phyloP scores from a whole-genome alignment of 2,113 vertebrate species.

The Plecturocebus donacophilus region DNA sequence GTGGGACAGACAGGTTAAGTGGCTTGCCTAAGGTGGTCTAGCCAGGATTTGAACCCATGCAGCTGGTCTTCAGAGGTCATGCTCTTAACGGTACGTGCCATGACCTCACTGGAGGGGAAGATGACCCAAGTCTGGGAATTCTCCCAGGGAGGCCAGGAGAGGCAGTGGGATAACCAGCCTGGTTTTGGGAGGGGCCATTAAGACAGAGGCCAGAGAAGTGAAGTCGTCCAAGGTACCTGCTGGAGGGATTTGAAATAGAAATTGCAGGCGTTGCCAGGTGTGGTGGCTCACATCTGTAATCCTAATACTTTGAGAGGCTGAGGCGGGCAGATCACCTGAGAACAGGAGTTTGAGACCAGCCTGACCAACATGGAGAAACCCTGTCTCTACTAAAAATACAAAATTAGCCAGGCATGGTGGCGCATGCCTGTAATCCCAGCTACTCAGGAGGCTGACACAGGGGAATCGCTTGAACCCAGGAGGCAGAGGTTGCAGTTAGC shows the following conservation, averaged over 20 bases:
- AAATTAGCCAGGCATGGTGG: too few relatives aligned
- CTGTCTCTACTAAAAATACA: too few relatives aligned
- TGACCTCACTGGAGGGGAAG: background rate
- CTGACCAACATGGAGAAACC: too few relatives aligned
- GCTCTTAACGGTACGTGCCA: background rate
- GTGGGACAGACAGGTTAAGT: background rate
- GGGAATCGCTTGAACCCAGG: too few relatives aligned
- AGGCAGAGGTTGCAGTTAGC: too few relatives aligned
- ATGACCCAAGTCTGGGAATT: background rate
- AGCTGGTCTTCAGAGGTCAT: background rate
- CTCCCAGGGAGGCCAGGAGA: background rate
- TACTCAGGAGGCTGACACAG: too few relatives aligned
- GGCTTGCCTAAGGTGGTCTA: background rate
- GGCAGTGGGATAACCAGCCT: background rate
- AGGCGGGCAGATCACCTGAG: too few relatives aligned
- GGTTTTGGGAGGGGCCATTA: background rate
- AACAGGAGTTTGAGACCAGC: too few relatives aligned
- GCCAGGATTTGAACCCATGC: background rate
- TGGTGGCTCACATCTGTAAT: too few relatives aligned
- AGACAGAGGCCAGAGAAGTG: background rate
- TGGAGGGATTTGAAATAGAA: constrained; percentile 8
- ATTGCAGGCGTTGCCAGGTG: background rate
- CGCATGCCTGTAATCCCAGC: too few relatives aligned
- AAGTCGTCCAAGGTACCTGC: background rate
- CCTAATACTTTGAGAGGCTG: too few relatives aligned